Evolutionary conservation across 2,888 invertebrate species (phyloP).

Genomic region (Mimumesa dahlbomi): DNA sequence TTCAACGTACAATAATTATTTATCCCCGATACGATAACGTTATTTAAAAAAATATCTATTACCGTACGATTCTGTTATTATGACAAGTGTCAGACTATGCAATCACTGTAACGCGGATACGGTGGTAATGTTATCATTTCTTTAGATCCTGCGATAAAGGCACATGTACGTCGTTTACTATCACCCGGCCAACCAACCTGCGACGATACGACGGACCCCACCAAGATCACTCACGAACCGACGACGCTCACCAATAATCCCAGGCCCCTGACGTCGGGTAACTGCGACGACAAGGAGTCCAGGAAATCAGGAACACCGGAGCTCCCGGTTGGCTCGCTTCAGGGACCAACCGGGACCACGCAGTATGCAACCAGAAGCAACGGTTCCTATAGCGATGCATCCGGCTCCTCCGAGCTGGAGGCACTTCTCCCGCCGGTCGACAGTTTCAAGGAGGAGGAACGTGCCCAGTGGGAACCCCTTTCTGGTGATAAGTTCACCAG

Average conservation of each 20-base stretch:
- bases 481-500: constrained; percentile 79
- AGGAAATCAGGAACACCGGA: constrained; percentile 68
- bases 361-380: constrained; percentile 81
- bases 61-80: too few species aligned
- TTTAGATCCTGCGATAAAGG: constrained; percentile 94
- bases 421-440: constrained; percentile 78
- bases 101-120: background rate
- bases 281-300: constrained; percentile 68
- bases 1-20: too few species aligned
- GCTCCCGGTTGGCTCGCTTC: constrained; percentile 67
- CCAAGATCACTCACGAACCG: constrained; percentile 41
- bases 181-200: constrained; percentile 81
- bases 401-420: constrained; percentile 80
- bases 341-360: constrained; percentile 61
- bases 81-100: background rate
- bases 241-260: constrained; percentile 57
- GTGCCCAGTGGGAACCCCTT: constrained; percentile 82
- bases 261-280: constrained; percentile 62
- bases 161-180: constrained; percentile 87
- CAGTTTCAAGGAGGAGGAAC: constrained; percentile 81
- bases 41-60: background rate
- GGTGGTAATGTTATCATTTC: constrained; percentile 13
- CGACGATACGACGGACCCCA: constrained; percentile 69
- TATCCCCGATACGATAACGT: too few species aligned
- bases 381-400: constrained; percentile 82